A percentile compares a stretch with the other conserved stretches of the same genome.
Conservation (phyloP, 2,888 invertebrate species). For the Teleogryllus oceanicus region DNA sequence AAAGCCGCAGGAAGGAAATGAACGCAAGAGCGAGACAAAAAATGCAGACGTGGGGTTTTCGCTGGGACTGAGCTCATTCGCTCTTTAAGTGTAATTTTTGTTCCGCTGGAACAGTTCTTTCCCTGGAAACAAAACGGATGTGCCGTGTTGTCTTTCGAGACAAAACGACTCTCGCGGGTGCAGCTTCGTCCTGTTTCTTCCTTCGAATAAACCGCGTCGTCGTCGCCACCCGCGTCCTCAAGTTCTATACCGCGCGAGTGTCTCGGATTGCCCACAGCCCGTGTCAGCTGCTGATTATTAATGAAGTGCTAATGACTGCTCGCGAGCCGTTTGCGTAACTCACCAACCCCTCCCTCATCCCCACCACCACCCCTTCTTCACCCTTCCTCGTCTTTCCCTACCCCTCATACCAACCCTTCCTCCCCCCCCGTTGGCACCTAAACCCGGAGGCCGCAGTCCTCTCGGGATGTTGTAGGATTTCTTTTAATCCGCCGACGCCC, state of each 20-base stretch:
- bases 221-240: neutral
- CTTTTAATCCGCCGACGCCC: too few relatives aligned
- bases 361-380: too few relatives aligned
- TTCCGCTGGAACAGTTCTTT: neutral
- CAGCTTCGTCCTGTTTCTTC: neutral
- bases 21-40: neutral
- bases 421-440: too few relatives aligned
- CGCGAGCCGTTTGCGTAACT: neutral
- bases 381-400: too few relatives aligned
- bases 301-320: slow-evolving; percentile 18
- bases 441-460: too few relatives aligned
- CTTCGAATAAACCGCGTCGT: neutral
- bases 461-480: too few relatives aligned
- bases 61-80: neutral
- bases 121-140: neutral
- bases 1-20: neutral
- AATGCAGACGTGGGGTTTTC: neutral
- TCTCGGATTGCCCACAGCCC: neutral
- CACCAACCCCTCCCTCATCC: too few relatives aligned
- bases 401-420: too few relatives aligned
- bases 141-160: neutral
- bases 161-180: neutral
- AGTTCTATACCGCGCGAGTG: neutral
- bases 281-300: slow-evolving; percentile 6
- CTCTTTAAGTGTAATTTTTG: slow-evolving; percentile 5